phyloP scores from a whole-genome alignment of 1,140 invertebrate species.

The Drosophila lini region DNA sequence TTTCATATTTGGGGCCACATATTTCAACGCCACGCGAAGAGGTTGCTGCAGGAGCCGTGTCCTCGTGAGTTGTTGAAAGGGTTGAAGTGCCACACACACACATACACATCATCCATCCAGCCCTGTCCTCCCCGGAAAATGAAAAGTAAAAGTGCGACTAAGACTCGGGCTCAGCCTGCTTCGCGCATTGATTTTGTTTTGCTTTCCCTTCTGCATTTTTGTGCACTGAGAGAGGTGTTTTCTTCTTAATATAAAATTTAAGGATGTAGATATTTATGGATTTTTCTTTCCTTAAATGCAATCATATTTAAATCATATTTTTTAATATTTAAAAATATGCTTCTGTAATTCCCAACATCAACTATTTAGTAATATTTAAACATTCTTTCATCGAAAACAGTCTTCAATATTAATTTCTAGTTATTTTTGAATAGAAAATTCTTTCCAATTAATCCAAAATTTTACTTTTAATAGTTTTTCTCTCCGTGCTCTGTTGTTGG shows the following conservation, averaged over 20 bases:
- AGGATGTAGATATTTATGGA: too few species aligned
- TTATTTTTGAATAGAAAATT: neutral
- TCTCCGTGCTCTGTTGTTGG: constrained; percentile 26
- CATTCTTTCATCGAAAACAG: neutral
- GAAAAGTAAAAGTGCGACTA: constrained; percentile 68
- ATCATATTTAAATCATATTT: neutral
- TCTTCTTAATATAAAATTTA: too few species aligned
- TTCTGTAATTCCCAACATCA: too few species aligned
- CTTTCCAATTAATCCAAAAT: too few species aligned
- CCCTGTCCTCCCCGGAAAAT: constrained; percentile 21
- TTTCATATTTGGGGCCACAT: constrained; percentile 76
- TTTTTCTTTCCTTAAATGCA: neutral
- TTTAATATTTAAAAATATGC: too few species aligned
- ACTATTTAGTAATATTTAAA: neutral
- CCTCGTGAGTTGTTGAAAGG: constrained; percentile 64
- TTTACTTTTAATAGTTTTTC: neutral
- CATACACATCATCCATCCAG: neutral
- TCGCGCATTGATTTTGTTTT: constrained; percentile 74
- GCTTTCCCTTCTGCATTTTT: constrained; percentile 37
- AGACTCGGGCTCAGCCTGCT: constrained; percentile 35
- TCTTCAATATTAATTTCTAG: neutral
- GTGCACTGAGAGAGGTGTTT: neutral
- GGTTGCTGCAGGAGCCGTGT: constrained; percentile 34
- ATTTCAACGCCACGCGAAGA: constrained; percentile 54
- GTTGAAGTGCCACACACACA: constrained; percentile 52